These are phyloP conservation scores for Marronus borbonicus DNA, from an alignment of 2,888 invertebrate genomes.

Conservation along the genomic window DNA sequence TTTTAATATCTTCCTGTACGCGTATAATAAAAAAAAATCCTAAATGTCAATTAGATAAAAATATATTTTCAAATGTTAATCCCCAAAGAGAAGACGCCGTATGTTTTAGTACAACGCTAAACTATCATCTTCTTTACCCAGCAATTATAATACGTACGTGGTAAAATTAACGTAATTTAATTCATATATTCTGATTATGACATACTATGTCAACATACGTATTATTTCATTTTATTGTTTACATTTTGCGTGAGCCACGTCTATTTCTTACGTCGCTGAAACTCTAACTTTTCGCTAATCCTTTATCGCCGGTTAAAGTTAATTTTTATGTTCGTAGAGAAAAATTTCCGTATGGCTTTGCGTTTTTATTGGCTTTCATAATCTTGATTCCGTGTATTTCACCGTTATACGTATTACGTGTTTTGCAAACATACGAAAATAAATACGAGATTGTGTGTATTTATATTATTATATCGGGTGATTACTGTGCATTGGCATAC, in stretches of 20 bases:
- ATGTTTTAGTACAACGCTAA: no score
- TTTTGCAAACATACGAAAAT: slow-evolving; percentile 24
- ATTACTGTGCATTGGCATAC: slow-evolving; percentile 28
- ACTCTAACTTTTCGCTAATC: neutral
- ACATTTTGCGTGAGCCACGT: neutral
- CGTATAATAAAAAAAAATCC: neutral
- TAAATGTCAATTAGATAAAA: slow-evolving; percentile 29
- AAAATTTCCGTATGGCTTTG: slow-evolving; percentile 16
- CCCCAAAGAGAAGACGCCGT: neutral
- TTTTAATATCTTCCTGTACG: slow-evolving; percentile 1
- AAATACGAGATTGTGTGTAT: slow-evolving; percentile 7
- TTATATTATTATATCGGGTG: slow-evolving; percentile 9
- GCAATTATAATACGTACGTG: neutral
- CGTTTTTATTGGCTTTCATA: slow-evolving; percentile 16
- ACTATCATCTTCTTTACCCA: neutral
- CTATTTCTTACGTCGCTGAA: slow-evolving; percentile 16
- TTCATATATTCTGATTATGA: neutral
- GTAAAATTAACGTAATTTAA: neutral
- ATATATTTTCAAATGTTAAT: neutral
- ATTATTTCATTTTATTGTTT: neutral
- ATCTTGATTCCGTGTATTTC: slow-evolving; percentile 7
- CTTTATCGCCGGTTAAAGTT: slow-evolving; percentile 26
- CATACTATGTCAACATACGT: neutral
- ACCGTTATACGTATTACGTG: neutral
- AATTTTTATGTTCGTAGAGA: slow-evolving; percentile 14